Base-by-base conservation (phyloP, 2,113 vertebrate genomes). In the Orthonyx spaldingii region DNA sequence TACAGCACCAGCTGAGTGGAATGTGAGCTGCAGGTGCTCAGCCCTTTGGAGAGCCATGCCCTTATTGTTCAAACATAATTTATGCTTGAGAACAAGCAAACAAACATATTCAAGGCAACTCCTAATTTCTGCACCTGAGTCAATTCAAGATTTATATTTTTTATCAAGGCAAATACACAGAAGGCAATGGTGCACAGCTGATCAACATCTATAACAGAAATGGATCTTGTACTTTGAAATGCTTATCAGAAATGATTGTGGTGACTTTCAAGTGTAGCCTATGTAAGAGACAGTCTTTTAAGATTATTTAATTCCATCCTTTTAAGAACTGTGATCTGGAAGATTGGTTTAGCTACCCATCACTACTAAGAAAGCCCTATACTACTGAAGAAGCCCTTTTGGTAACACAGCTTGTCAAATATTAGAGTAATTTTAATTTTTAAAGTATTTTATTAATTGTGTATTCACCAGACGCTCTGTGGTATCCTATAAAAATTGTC, bases 121-220 rank as follows among this genome's bases (percentile, higher is more conserved):
- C 86, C 79, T 95, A 83, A 95, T 93, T 93, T 95, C 96, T 11
- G 26, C 60, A 97, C 88, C 94, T 96, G 86, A 97, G 33, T 87
- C 33, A 11, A 78, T 87, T 70, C 63, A 77, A 94, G 87, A 6
- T n/a, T n/a, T n/a, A n/a, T n/a, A n/a, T n/a, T 92, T 87, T 84
- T 96, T 94, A 93, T 91, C 82, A 49, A 90, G 63, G 84, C 72
- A 94, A 78, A 72, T 26, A 44, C 57, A 84, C 68, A 57, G 44
- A 64, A 75, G 71, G 64, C 41, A 69, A 65, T 59, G 76, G 79
- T 23, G 49, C 13, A 60, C 27, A 63, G 46, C 46, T 83, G 64
- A 93, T 90, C 61, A 78, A 60, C 49, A 61, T 87, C 80, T 60
- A 35, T 46, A 46, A 26, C 22, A 60, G 76, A 93, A 91, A 90